Base-by-base conservation (phyloP, 2,888 invertebrate genomes). In the Lasius fuliginosus region DNA sequence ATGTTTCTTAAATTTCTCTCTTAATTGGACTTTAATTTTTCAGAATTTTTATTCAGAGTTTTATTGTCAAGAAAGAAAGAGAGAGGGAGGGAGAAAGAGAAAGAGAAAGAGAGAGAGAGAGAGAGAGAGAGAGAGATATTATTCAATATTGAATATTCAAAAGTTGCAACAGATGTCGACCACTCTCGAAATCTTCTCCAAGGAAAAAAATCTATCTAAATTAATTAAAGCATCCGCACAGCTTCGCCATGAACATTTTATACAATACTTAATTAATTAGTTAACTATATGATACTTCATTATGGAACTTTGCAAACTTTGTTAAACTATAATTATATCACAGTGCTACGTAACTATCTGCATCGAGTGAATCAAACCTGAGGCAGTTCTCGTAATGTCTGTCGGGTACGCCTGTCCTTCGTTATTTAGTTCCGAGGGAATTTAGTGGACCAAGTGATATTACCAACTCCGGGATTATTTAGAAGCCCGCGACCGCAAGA, bases 391-490 rank as follows among this genome's bases (percentile, higher is more conserved):
- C 86, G 56, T 71, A 56, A 77, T 73, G 83, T 81, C 87, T 85
- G 85, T 64, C 87, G 83, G 79, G 76, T 71, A 67, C 53, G 68
- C 60, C 75, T 73, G 73, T 82, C 68, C 75, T 76, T 67, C 85
- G 81, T 73, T 87, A 82, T 87, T 90, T 88, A 89, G 83, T 86
- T 81, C 60, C 42, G 65, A 46, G 77, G 36, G 76, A 88, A 90
- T 90, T 90, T 90, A 90, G 84, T 84, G 89, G 88, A 84, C 89
- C 87, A 75, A 87, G 83, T 88, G 87, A 90, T 90, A 90, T 90
- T 90, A 90, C 87, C 86, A 90, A 88, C 88, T 89, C 88, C n/a
- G 60, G 88, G 88, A 90, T 90, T 90, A 90, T 90, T 90, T 90
- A 90, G 89, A 88, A 77, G 81, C 77, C 33, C 30, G 60, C 85